Evolutionary conservation across 1,140 invertebrate species (phyloP), one percentile per base, ranked within the genome.

Genomic region (Caerostris darwini): DNA sequence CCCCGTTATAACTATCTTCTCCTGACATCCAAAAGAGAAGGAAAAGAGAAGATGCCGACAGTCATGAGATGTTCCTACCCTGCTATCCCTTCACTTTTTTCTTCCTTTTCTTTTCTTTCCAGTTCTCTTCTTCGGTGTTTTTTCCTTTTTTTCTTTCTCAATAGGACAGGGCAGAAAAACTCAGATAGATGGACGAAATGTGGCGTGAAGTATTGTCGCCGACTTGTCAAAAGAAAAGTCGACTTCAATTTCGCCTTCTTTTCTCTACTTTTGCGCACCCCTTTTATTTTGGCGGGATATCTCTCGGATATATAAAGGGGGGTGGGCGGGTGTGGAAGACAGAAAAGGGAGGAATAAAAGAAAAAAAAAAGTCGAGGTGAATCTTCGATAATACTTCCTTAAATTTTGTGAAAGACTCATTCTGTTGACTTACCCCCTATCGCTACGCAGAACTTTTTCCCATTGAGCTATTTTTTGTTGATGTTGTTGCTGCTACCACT

Each of bases 151-250:
- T 83, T 56, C 59, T 86, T 14, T 19, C 17, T 10, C 50, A 64
- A 89, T 69, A 69, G 7, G 71, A n/a, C 5, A 56, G 87, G 57
- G 83, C n/a, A 83, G 61, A 92, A 82, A 83, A 82, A 92, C 56
- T 8, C 90, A 86, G 91, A 92, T 92, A 86, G 81, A 92, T 86
- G 82, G 81, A 69, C 81, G 91, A 92, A 92, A 92, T 92, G 91
- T 61, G 82, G 91, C 91, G 91, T 92, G 91, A 92, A 92, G 91
- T 86, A 92, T 92, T 92, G 82, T 86, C 91, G 61, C 81, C 8
- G 82, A 92, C 91, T 86, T 86, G 91, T 92, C 91, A 92, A 92
- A 92, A 69, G 61, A 92, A 34, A 85, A 92, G 82, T 92, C 91
- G 82, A 86, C 91, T 92, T 92, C 91, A 92, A 86, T 92, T 92